A percentile compares a stretch with the other conserved stretches of the same genome.
phyloP scores from a whole-genome alignment of 1,140 invertebrate genomes.

The Neodiprion pinetum region DNA sequence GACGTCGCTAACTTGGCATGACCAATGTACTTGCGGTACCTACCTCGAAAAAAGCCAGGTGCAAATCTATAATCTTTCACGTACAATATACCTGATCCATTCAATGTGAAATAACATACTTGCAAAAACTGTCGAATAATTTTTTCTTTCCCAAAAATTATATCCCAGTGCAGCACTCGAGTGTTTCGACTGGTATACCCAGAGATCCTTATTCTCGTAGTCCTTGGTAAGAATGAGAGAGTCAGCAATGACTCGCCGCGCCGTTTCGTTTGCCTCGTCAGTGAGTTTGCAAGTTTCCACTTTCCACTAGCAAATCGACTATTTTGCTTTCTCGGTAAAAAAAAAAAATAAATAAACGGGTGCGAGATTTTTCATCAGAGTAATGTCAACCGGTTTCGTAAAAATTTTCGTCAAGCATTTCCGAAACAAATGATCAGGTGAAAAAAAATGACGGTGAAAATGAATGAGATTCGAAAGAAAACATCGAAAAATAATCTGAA shows the following conservation, averaged over 20 bases:
- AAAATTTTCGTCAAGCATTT: no score
- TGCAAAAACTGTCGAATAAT: no score
- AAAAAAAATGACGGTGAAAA: neutral
- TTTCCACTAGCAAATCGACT: neutral
- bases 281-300: neutral
- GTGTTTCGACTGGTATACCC: neutral
- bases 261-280: neutral
- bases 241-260: neutral
- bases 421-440: neutral
- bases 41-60: no score
- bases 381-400: no score
- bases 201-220: neutral
- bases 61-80: no score
- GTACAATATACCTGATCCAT: no score
- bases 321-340: neutral
- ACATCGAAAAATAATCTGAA: neutral
- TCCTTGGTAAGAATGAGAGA: neutral
- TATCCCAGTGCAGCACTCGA: neutral
- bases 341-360: no score
- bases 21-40: no score
- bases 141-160: no score
- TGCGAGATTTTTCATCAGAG: no score
- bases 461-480: neutral
- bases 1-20: no score
- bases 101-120: no score